Evolutionary conservation across 2,797 vertebrate genomes (phyloP).

Genomic region (Girardinus metallicus): DNA sequence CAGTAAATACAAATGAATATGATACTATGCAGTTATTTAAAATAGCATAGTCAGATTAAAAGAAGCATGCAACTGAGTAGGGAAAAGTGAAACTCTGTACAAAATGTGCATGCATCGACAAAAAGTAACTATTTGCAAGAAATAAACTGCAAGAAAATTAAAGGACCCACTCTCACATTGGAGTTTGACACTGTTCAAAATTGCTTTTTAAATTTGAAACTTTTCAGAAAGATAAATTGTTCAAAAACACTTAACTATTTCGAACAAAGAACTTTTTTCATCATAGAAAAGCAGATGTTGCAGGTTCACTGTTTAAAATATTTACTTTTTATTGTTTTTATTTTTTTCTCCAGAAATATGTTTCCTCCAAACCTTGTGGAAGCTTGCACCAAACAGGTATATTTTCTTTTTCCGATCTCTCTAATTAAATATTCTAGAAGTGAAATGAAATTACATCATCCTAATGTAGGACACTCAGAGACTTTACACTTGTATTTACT

Average conservation of each 20-base stretch:
- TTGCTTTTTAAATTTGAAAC: background rate
- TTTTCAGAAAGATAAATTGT: background rate
- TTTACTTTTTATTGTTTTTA: slow-evolving; percentile 30
- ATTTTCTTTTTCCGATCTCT: background rate
- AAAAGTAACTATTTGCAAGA: background rate
- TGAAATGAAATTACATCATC: too few species aligned
- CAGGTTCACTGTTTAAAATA: too few species aligned
- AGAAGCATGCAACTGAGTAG: background rate
- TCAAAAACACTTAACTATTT: background rate
- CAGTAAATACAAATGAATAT: background rate
- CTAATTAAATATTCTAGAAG: background rate
- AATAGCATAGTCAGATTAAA: background rate
- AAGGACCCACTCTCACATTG: background rate
- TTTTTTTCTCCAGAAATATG: slow-evolving; percentile 89
- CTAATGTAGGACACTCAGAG: too few species aligned
- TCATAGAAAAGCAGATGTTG: background rate
- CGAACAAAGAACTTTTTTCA: background rate
- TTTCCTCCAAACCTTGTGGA: slow-evolving; percentile 98
- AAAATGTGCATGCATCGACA: background rate
- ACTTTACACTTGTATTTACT: background rate
- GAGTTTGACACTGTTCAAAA: background rate
- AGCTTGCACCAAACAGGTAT: slow-evolving; percentile 98
- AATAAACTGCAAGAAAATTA: background rate
- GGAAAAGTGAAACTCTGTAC: background rate
- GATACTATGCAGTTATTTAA: background rate